Base-by-base conservation (phyloP, 1,140 invertebrate species). In the Xylocopa sonorina region DNA sequence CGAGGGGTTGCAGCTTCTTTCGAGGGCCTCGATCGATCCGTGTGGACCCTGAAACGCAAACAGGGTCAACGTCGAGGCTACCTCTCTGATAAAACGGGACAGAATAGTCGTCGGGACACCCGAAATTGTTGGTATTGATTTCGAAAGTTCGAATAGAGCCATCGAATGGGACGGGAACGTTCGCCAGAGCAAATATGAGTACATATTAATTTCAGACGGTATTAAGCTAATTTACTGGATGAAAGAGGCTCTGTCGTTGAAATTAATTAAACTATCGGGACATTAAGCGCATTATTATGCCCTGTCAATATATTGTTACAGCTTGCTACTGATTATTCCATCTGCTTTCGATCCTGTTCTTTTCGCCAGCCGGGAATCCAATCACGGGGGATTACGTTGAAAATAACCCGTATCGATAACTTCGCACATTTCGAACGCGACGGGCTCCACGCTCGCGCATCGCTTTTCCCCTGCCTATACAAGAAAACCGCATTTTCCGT, bases 401-500 rank as follows among this genome's bases (percentile, higher is more conserved):
- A 24, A 29, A 55, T 24, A 63, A 43, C 7, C n/a, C 34, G n/a
- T 10, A 63, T 43, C 38, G 24, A 27, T 43, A 43, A 43, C n/a
- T n/a, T 24, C 16, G 12, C 38, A 41, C 38, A 41, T 41, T 38
- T 7, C 6, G 6, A 3, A 24, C 38, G 3, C 16, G 6, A 10
- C 10, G 18, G 21, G 1, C 4, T 38, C 1, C 58, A 24, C 18
- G 41, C 6, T 3, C n/a, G 18, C 3, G 1, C 18, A 43, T 41
- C 34, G 24, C n/a, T 46, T 46, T 29, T 4, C 27, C 46, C 21
- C 34, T n/a, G 27, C 21, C 16, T 6, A 7, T 41, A 69, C 68
- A 71, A 71, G 68, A 57, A 71, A 71, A 71, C 24, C 27, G 38
- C 68, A 71, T 71, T 71, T 71, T 21, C 50, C 68, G 38, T 57